phyloP scores from a whole-genome alignment of 2,113 vertebrate genomes.

The Lethenteron camtschaticum region DNA sequence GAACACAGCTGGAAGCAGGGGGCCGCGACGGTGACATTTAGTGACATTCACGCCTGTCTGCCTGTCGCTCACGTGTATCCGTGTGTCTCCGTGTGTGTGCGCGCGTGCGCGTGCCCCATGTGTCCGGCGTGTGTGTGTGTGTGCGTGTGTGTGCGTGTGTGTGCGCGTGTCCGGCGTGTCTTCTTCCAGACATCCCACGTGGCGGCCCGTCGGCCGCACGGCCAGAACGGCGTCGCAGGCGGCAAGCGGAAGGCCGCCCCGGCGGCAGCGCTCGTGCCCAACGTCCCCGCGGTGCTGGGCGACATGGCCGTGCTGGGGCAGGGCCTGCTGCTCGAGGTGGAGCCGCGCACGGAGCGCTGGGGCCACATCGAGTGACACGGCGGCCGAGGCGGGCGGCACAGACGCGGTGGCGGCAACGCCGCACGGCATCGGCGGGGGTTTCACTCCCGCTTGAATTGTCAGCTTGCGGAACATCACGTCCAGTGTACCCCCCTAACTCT shows the following conservation, averaged over 20 bases:
- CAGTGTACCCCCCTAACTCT: not conserved
- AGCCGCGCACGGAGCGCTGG: conserved; percentile 60
- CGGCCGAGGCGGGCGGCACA: not conserved
- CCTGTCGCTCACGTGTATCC: not conserved
- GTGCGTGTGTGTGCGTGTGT: not conserved
- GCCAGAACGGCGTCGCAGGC: conserved; percentile 30
- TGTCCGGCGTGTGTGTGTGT: not conserved
- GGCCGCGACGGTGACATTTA: not conserved
- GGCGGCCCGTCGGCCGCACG: conserved; percentile 12
- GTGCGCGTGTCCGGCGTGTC: not conserved
- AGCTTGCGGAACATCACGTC: not conserved
- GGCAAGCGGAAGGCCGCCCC: conserved; percentile 17
- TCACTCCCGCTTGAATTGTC: not conserved
- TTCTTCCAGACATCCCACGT: conserved; percentile 34
- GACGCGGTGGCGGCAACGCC: not conserved
- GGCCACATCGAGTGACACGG: not conserved
- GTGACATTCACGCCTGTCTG: not conserved
- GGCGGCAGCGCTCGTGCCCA: conserved; percentile 25
- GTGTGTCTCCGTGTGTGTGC: conserved; percentile 2
- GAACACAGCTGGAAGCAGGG: conserved; percentile 7
- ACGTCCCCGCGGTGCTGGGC: conserved; percentile 62
- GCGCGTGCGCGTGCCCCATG: not conserved
- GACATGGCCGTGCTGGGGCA: conserved; percentile 56
- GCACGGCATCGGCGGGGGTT: not conserved
- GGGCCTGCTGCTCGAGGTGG: conserved; percentile 48